Base-by-base conservation (phyloP, 2,888 invertebrate genomes). In the Lasioglossum vierecki region DNA sequence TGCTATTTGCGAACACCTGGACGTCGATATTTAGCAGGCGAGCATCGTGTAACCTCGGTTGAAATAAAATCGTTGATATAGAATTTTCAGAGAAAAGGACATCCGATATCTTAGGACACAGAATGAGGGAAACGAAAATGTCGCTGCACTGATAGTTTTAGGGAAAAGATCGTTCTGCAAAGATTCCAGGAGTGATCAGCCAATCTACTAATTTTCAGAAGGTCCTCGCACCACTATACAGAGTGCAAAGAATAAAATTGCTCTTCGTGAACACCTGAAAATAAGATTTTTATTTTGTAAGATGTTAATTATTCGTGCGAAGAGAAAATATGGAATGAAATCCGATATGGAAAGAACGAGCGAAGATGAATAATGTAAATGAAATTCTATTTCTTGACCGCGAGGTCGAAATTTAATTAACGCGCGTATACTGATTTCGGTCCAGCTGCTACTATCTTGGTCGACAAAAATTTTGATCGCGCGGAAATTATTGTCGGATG, bases 1-100 rank as follows among this genome's bases (percentile, higher is more conserved):
- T 60, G 39, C 70, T 30, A 13, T 41, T 26, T 18, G 30, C 76
- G 53, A 80, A 76, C 76, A n/a, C 30, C 63, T 63, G 63, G 26
- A 63, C 63, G 30, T 63, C 63, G 26, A 63, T 30, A 30, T 30
- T 63, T 13, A 63, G 15, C 30, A 5, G 6, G 0, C 60, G 26
- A 26, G 26, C 13, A 26, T 30, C 26, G 15, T 6, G 13, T 26
- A 6, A 63, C 13, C 26, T 63, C 63, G 63, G 26, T 15, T 2
- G 26, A 6, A 26, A 26, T 30, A 30, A 30, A 30, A 63, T 63
- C 2, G 26, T 26, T 4, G 26, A 22, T 22, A 22, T 0, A 4
- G 5, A 26, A 26, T 15, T 26, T 13, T 26, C 26, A 1, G 26
- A 26, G 13, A 26, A 15, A 0, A 26, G 4, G 4, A 15, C 2